Evolutionary conservation across 2,113 vertebrate species (phyloP), one percentile per base, ranked within the genome.

Genomic region (Pluvialis apricaria): DNA sequence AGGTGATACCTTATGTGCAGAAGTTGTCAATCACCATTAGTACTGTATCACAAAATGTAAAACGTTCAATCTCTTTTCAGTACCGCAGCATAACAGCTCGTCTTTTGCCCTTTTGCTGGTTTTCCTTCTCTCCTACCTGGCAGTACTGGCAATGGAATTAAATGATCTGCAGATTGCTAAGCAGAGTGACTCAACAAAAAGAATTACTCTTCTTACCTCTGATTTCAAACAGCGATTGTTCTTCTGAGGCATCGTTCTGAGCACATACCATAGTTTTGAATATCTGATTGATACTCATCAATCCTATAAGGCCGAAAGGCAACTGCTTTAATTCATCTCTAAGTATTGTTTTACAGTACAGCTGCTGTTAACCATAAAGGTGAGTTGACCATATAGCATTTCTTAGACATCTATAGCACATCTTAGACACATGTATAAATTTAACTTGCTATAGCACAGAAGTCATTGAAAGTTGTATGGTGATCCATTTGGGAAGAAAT

Each of bases 341-440:
- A 88, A 83, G 38, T 77, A 40, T 73, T 64, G 77, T 90, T 93
- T 83, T 51, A 32, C 88, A 93, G 51, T 66, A 81, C 60, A 71
- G 25, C 38, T 70, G 8, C 13, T 76, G 20, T 44, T 82, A 78
- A 32, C 76, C 22, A 2, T 8, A 29, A 81, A 86, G 79, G 60
- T 38, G 36, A 90, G 62, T 49, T 93, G 66, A 66, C 82, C 65
- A 28, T 21, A 13, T 5, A 77, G 40, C 62, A 57, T 88, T 82
- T 88, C 38, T n/a, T n/a, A n/a, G n/a, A n/a, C n/a, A n/a, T n/a
- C n/a, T n/a, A n/a, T n/a, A n/a, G n/a, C n/a, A n/a, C n/a, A 64
- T 85, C 47, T 90, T 52, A 68, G 58, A 34, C 21, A 64, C 32
- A 78, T 2, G 1, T 47, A 49, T 54, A 83, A 88, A 80, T 95